Evolutionary conservation across 2,888 invertebrate genomes (phyloP).

Genomic region (Tubulanus polymorphus): DNA sequence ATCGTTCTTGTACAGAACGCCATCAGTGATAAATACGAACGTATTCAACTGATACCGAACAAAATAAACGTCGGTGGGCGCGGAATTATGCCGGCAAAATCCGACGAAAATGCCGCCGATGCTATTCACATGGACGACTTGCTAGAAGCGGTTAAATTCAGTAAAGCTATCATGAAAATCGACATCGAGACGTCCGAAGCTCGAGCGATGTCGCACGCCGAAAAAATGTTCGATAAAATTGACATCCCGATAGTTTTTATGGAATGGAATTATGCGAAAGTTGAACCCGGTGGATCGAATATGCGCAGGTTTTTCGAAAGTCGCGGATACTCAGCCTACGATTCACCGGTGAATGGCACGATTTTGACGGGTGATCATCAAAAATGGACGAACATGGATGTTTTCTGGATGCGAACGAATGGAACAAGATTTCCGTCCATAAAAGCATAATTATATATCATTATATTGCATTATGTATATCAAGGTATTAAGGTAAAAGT

Average conservation of each 20-base stretch:
- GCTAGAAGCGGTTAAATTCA: slow-evolving; percentile 17
- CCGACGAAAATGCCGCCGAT: not conserved
- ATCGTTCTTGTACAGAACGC: slow-evolving; percentile 21
- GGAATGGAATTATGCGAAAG: no score
- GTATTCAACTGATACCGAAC: slow-evolving; percentile 6
- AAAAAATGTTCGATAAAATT: slow-evolving; percentile 14
- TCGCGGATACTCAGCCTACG: no score
- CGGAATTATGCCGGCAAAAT: not conserved
- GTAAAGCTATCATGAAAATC: slow-evolving; percentile 21
- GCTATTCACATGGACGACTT: slow-evolving; percentile 19
- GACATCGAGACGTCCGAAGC: slow-evolving; percentile 27
- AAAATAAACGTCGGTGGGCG: slow-evolving; percentile 10
- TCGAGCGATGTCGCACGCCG: slow-evolving; percentile 14
- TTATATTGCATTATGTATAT: no score
- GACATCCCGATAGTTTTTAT: slow-evolving; percentile 22
- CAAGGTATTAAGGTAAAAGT: no score
- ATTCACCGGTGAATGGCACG: no score
- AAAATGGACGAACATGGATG: no score
- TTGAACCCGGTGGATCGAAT: no score
- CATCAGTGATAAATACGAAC: slow-evolving; percentile 12
- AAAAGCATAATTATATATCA: no score
- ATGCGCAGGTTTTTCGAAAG: no score
- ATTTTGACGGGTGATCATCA: no score
- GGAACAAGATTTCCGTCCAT: no score
- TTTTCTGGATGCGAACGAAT: no score